Percentiles rank a stretch among this genome's conserved stretches.
phyloP scores from a whole-genome alignment of 2,113 vertebrate genomes.

The Plectropomus leopardus region DNA sequence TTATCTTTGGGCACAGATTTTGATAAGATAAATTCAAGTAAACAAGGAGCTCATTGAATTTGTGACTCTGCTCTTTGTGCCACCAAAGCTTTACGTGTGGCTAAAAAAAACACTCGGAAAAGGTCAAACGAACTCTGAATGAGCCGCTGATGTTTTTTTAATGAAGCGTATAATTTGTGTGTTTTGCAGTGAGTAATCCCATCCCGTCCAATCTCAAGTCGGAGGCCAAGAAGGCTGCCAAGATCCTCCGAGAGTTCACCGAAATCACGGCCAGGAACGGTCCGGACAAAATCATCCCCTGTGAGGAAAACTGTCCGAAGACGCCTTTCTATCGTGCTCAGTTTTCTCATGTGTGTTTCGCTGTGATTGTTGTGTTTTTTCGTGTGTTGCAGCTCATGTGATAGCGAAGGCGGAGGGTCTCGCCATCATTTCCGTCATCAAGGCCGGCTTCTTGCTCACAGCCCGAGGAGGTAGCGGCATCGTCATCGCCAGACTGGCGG shows the following conservation, averaged over 20 bases:
- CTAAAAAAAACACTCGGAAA: background rate
- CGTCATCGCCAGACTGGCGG: constrained; percentile 90
- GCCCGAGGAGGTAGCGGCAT: constrained; percentile 96
- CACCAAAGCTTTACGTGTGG: background rate
- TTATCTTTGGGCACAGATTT: background rate
- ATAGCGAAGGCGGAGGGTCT: constrained; percentile 96
- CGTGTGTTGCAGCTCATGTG: constrained; percentile 86
- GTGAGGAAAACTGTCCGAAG: constrained; percentile 42
- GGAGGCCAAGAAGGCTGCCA: constrained; percentile 96
- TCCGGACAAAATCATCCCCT: constrained; percentile 96
- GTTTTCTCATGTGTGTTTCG: too few species aligned
- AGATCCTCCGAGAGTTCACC: constrained; percentile 96
- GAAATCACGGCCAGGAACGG: constrained; percentile 93
- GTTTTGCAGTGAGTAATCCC: constrained; percentile 93
- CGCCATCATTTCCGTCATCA: constrained; percentile 94
- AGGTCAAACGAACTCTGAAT: background rate
- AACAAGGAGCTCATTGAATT: background rate
- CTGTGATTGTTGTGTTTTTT: background rate
- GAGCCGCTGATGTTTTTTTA: background rate
- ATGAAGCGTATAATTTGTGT: background rate
- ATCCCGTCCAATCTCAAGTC: constrained; percentile 95
- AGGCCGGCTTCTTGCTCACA: constrained; percentile 96
- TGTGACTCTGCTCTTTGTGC: background rate
- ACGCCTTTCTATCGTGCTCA: too few species aligned
- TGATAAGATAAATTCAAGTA: background rate